A percentile compares a stretch with the other conserved stretches of the same genome.
phyloP scores from a whole-genome alignment of 1,140 invertebrate genomes.

The Spodoptera litura region DNA sequence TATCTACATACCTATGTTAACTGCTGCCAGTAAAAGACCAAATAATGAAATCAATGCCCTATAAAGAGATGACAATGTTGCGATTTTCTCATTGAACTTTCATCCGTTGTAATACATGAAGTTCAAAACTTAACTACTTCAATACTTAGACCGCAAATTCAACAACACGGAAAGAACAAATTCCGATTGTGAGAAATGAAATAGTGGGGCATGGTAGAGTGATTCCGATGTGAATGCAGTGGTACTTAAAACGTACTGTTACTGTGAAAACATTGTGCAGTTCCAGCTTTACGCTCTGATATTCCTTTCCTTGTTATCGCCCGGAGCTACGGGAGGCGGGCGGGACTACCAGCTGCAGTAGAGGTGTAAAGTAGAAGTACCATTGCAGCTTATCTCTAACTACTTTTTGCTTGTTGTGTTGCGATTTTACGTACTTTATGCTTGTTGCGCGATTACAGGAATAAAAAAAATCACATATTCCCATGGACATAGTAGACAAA shows the following conservation, averaged over 20 bases:
- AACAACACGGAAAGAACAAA: conserved; percentile 13
- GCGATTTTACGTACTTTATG: too few species aligned
- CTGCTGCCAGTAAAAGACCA: too few species aligned
- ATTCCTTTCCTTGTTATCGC: conserved; percentile 43
- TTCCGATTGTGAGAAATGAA: conserved; percentile 7
- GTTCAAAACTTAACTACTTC: not conserved
- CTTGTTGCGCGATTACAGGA: too few species aligned
- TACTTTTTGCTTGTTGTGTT: too few species aligned
- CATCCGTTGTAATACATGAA: not conserved
- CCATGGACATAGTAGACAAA: too few species aligned
- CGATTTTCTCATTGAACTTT: too few species aligned
- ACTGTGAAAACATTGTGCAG: conserved; percentile 39
- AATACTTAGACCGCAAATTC: not conserved
- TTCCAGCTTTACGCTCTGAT: conserved; percentile 39
- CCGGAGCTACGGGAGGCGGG: conserved; percentile 29
- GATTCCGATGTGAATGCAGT: conserved; percentile 8
- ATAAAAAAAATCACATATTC: too few species aligned
- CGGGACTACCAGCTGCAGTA: not conserved
- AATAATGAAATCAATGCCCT: too few species aligned
- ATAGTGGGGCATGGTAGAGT: not conserved
- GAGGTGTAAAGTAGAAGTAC: not conserved
- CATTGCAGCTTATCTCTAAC: not conserved
- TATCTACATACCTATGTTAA: too few species aligned
- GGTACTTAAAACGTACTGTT: conserved; percentile 22
- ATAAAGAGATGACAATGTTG: too few species aligned